These are phyloP conservation scores for Itoplectis maculator DNA, from an alignment of 2,888 invertebrate species.

Conservation along the genomic window DNA sequence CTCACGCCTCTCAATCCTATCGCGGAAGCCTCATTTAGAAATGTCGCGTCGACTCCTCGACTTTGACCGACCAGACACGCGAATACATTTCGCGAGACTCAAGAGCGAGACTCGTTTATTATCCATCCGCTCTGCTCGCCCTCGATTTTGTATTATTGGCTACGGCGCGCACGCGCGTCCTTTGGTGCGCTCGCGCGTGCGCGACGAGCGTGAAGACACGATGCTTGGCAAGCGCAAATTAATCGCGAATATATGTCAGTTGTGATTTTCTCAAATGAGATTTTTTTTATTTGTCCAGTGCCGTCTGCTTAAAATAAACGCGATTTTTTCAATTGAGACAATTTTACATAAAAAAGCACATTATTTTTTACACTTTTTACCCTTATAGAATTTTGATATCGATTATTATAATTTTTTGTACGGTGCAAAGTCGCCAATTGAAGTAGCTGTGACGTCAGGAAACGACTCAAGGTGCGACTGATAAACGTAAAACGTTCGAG, in stretches of 20 bases:
- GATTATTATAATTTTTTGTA: neutral
- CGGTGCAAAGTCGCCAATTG: neutral
- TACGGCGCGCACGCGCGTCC: constrained; percentile 17
- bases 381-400: no score
- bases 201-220: constrained; percentile 38
- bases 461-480: constrained; percentile 12
- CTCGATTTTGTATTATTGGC: constrained; percentile 56
- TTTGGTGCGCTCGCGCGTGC: constrained; percentile 17
- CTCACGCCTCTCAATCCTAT: constrained; percentile 68
- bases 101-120: neutral
- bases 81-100: constrained; percentile 51
- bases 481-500: neutral
- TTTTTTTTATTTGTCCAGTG: no score
- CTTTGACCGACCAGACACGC: constrained; percentile 53
- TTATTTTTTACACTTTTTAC: no score
- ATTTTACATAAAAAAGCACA: neutral
- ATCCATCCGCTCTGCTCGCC: constrained; percentile 5
- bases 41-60: constrained; percentile 64
- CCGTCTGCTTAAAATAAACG: no score
- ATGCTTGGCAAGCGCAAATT: neutral
- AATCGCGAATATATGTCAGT: neutral
- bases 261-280: neutral
- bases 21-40: constrained; percentile 73
- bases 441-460: neutral
- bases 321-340: no score